A percentile compares a stretch with the other conserved stretches of the same genome.
These are phyloP conservation scores for Lathamus discolor DNA, from an alignment of 2,113 vertebrate species.

Conservation along the genomic window DNA sequence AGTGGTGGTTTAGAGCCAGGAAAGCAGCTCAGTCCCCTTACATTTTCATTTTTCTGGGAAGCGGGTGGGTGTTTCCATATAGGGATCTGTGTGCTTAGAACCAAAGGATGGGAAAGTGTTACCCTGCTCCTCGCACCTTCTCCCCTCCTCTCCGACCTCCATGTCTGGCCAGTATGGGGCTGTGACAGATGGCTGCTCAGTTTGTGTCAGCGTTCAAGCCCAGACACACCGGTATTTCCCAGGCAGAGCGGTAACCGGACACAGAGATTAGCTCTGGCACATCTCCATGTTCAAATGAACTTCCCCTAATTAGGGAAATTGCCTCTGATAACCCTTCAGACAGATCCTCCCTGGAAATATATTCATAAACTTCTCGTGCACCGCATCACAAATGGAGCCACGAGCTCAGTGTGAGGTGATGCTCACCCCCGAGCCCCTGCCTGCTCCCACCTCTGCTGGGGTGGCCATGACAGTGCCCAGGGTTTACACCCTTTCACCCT, in stretches of 20 bases:
- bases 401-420: not conserved
- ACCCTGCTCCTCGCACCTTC: not conserved
- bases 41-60: not conserved
- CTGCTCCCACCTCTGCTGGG: not conserved
- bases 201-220: not conserved
- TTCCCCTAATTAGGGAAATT: slow-evolving; percentile 17
- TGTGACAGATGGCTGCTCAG: not conserved
- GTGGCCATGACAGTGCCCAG: not conserved
- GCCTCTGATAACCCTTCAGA: not conserved
- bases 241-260: not conserved
- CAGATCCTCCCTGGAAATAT: not conserved
- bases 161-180: fast-evolving
- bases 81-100: not conserved
- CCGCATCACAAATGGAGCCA: not conserved
- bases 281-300: slow-evolving; percentile 9
- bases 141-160: fast-evolving
- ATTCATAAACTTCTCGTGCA: not conserved
- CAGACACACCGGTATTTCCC: not conserved
- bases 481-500: not conserved
- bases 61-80: fast-evolving
- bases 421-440: not conserved
- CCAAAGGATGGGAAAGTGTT: not conserved
- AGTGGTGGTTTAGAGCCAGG: not conserved
- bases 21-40: not conserved
- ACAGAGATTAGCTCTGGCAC: not conserved